phyloP scores from a whole-genome alignment of 2,888 invertebrate genomes.

The Magallana nippona region DNA sequence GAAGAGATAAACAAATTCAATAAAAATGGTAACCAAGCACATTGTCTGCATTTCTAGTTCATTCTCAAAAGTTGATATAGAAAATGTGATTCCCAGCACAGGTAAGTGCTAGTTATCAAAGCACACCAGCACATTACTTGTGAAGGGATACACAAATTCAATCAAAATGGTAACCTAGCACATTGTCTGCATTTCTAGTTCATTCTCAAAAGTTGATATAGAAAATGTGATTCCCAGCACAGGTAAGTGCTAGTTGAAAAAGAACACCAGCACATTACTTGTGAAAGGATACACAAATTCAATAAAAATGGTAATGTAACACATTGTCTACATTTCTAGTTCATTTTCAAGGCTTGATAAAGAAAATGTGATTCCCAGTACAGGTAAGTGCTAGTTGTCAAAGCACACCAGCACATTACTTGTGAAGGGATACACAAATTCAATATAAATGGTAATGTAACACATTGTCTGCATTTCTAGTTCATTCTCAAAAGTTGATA shows the following conservation, averaged over 20 bases:
- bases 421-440: not conserved
- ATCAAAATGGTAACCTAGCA: no score
- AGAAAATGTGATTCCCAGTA: conserved; percentile 26
- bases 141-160: not conserved
- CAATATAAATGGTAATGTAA: no score
- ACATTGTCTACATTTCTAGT: no score
- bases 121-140: conserved; percentile 36
- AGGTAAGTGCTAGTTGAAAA: conserved; percentile 37
- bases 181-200: no score
- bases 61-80: not conserved
- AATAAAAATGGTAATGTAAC: no score
- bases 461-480: no score
- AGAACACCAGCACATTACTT: conserved; percentile 35
- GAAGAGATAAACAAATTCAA: not conserved
- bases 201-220: not conserved
- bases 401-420: conserved; percentile 34
- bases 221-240: conserved; percentile 33
- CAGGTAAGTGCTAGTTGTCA: conserved; percentile 41
- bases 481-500: not conserved
- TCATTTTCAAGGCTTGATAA: not conserved
- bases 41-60: no score
- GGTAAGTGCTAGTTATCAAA: conserved; percentile 35
- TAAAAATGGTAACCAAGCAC: no score
- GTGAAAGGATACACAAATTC: not conserved
- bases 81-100: conserved; percentile 36